Percentiles rank a stretch among this genome's conserved stretches.
phyloP scores from a whole-genome alignment of 2,888 invertebrate genomes.

The Phlogophora meticulosa region DNA sequence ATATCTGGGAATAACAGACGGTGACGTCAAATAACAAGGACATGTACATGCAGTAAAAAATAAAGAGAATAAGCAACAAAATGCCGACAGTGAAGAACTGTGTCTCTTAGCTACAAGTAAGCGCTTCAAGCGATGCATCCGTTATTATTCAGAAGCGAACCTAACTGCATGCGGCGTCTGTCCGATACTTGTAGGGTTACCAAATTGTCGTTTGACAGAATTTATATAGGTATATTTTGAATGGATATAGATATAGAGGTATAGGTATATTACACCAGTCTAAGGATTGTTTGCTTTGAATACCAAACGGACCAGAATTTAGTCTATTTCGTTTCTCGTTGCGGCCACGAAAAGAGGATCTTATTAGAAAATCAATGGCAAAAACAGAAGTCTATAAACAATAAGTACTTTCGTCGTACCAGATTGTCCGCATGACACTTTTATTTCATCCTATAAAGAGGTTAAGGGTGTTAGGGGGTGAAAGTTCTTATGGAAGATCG shows the following conservation, averaged over 20 bases:
- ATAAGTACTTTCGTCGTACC: too few species aligned
- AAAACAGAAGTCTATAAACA: neutral
- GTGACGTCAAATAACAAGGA: slow-evolving; percentile 44
- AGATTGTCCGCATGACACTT: too few species aligned
- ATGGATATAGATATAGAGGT: neutral
- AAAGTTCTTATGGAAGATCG: too few species aligned
- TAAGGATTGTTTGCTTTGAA: neutral
- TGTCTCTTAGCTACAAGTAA: slow-evolving; percentile 24
- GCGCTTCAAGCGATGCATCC: slow-evolving; percentile 45
- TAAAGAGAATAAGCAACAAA: slow-evolving; percentile 19
- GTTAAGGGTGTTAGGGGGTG: too few species aligned
- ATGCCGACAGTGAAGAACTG: slow-evolving; percentile 32
- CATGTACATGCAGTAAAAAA: slow-evolving; percentile 9
- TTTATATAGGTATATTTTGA: too few species aligned
- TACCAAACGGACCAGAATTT: neutral
- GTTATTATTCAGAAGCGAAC: slow-evolving; percentile 52
- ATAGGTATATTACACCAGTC: neutral
- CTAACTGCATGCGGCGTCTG: slow-evolving; percentile 26
- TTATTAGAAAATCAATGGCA: neutral
- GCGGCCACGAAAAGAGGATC: neutral
- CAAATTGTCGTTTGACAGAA: slow-evolving; percentile 1
- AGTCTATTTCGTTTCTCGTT: neutral
- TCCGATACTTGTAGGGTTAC: slow-evolving; percentile 36
- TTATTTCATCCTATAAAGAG: too few species aligned
- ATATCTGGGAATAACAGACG: slow-evolving; percentile 27